Evolutionary conservation across 30 jellyfish, hydroid and myxozoan genomes (phyloP).

Genomic region (Turritopsis rubra): DNA sequence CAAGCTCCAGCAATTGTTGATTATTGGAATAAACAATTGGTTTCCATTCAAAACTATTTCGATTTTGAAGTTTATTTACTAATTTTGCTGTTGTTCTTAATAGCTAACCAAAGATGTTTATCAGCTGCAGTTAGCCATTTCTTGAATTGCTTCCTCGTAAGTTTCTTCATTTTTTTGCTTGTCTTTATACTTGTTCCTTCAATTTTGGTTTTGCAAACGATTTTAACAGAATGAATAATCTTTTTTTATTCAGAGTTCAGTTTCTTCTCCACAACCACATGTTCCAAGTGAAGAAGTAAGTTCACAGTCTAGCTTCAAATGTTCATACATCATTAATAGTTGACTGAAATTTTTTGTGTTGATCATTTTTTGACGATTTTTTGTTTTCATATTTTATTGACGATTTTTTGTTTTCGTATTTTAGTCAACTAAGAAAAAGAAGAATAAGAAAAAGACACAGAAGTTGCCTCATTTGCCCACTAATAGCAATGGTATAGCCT

Average conservation of each 20-base stretch:
- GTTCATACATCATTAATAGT: neutral
- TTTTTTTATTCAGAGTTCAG: constrained; percentile 56
- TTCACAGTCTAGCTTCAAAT: neutral
- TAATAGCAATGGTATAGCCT: constrained; percentile 18
- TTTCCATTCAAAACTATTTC: neutral
- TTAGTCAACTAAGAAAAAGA: constrained; percentile 61
- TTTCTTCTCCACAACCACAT: constrained; percentile 88
- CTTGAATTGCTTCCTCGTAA: constrained; percentile 85
- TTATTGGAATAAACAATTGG: too few species aligned
- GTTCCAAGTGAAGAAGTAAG: constrained; percentile 87
- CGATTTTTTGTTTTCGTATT: neutral
- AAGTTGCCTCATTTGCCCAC: constrained; percentile 36
- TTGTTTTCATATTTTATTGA: neutral
- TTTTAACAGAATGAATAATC: neutral
- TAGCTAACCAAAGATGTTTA: constrained; percentile 69
- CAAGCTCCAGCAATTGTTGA: too few species aligned
- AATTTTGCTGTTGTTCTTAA: neutral
- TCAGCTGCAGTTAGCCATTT: constrained; percentile 92
- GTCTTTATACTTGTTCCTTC: neutral
- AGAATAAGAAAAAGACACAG: constrained; percentile 68
- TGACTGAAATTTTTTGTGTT: neutral
- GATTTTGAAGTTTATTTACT: neutral
- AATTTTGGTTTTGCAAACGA: neutral
- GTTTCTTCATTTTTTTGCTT: too few species aligned
- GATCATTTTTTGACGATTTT: neutral